A percentile compares a stretch with the other conserved stretches of the same genome.
phyloP scores from a whole-genome alignment of 2,113 vertebrate species.

The Pollimyrus isidori region DNA sequence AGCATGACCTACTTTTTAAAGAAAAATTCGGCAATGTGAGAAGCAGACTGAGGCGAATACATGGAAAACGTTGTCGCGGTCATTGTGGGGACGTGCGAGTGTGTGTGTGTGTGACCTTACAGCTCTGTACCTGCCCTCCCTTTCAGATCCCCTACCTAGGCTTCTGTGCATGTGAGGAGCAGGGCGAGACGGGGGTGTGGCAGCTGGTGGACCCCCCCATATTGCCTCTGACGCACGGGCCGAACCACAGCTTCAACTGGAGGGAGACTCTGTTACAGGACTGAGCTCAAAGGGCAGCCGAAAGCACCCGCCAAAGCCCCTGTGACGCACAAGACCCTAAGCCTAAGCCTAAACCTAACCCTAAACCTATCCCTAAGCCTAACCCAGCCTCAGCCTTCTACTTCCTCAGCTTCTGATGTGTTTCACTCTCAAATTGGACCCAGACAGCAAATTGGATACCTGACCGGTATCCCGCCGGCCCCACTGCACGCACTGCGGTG shows the following conservation, averaged over 20 bases:
- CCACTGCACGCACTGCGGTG: not conserved
- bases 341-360: too few species aligned
- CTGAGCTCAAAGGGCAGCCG: conserved; percentile 38
- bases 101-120: not conserved
- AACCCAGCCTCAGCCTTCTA: not conserved
- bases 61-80: too few species aligned
- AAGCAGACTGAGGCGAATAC: not conserved
- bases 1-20: not conserved
- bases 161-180: conserved; percentile 90
- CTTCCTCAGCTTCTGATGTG: not conserved
- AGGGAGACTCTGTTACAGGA: conserved; percentile 89
- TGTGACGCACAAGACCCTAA: not conserved
- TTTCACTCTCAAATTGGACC: not conserved
- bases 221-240: conserved; percentile 91
- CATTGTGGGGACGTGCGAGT: not conserved
- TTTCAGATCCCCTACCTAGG: conserved; percentile 92
- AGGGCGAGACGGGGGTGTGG: conserved; percentile 90
- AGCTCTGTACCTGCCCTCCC: not conserved
- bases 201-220: conserved; percentile 95
- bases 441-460: not conserved
- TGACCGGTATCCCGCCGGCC: not conserved
- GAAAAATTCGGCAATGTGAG: not conserved
- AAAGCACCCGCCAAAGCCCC: conserved; percentile 3
- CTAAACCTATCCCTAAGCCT: too few species aligned
- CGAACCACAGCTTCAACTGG: conserved; percentile 98